These are phyloP conservation scores for Notothenia rossii DNA, from an alignment of 2,113 vertebrate species.

Conservation along the genomic window DNA sequence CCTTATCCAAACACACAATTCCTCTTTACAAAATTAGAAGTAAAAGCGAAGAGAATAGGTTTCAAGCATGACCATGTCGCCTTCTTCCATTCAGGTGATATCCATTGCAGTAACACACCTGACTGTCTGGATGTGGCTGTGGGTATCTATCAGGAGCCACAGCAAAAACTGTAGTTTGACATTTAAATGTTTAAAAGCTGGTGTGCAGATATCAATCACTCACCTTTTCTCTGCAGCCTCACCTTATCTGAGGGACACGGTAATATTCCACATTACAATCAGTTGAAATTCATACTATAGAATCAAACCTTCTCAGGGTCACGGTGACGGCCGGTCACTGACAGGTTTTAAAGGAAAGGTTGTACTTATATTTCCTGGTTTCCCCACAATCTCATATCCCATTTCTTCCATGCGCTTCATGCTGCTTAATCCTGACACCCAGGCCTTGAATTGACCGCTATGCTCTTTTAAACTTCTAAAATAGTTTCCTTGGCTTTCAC, in stretches of 20 bases:
- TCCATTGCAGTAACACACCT: not conserved
- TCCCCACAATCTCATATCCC: conserved; percentile 18
- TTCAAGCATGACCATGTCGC: not conserved
- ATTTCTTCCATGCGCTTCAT: conserved; percentile 17
- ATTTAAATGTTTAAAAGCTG: not conserved
- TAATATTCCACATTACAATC: conserved; percentile 25
- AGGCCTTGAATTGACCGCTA: conserved; percentile 1
- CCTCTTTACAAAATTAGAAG: not conserved
- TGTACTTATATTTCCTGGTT: conserved; percentile 8
- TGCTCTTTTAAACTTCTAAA: conserved; percentile 26
- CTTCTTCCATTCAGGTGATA: not conserved
- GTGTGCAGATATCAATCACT: not conserved
- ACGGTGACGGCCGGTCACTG: not conserved
- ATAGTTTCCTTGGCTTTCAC: not conserved
- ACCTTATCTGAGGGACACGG: not conserved
- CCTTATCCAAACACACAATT: not conserved
- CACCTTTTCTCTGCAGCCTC: not conserved
- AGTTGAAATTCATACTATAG: conserved; percentile 30
- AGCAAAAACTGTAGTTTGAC: not conserved
- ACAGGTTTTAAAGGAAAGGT: conserved; percentile 39
- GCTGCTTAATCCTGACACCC: conserved; percentile 2
- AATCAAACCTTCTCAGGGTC: conserved; percentile 28
- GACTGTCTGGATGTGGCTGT: not conserved
- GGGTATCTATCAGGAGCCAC: not conserved
- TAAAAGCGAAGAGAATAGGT: not conserved